Evolutionary conservation across 2,888 invertebrate genomes (phyloP), one percentile per base, ranked within the genome.

Genomic region (Cantharis flavilabris): DNA sequence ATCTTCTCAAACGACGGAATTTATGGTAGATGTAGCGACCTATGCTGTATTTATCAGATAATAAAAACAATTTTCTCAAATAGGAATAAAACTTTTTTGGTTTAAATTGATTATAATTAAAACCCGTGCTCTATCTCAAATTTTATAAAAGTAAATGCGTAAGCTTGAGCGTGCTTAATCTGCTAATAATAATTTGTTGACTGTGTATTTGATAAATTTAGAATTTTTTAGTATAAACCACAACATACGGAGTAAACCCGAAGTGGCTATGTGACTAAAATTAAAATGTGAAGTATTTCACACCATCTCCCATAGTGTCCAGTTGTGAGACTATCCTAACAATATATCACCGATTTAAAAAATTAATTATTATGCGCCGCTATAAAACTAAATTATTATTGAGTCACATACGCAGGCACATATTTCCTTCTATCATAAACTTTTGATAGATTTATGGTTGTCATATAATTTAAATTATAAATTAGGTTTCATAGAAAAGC

Each of bases 401-500:
- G 49, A 49, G n/a, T 23, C 26, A 67, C 23, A 67, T 67, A 23
- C 26, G n/a, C 23, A 23, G 13, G 26, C 16, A 18, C 26, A 23
- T 65, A 65, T 20, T 65, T 65, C 65, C 18, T 65, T 23, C 20
- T 65, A 65, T 67, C 69, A 23, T 69, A 70, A 73, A 73, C 62
- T 69, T 69, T 70, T 73, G 62, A 28, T 69, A 73, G 73, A 73
- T 73, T 73, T 73, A 73, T 26, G 64, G 14, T 28, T 28, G 69
- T 30, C 73, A 63, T 73, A 72, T 67, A 62, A 69, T 73, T 69
- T 70, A 63, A 70, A 65, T 62, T 64, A 26, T 30, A 73, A 73
- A 73, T 73, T 73, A 73, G 69, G 63, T 70, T 73, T 73, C 69
- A 73, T 28, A 73, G 73, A 73, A 73, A 73, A 73, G 70, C 73